phyloP scores from a whole-genome alignment of 2,888 invertebrate genomes.

The Lasioglossum malachurum region DNA sequence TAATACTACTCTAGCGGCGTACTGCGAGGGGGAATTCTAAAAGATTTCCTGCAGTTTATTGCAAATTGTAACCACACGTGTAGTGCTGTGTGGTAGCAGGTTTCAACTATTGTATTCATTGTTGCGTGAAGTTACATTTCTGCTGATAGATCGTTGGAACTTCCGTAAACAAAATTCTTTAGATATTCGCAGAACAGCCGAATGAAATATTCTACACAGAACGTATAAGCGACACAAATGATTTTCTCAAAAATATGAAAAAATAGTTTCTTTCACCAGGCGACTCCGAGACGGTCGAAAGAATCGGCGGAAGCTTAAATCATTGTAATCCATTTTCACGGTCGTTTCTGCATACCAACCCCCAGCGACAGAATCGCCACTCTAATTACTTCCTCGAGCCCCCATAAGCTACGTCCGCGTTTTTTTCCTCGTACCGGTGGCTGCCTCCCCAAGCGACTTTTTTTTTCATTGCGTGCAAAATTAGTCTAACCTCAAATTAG shows the following conservation, averaged over 20 bases:
- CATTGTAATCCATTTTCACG: constrained; percentile 74
- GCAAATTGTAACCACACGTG: background rate
- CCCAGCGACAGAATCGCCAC: constrained; percentile 34
- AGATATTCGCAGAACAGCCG: background rate
- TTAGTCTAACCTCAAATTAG: constrained; percentile 81
- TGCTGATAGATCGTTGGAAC: background rate
- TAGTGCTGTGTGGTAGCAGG: background rate
- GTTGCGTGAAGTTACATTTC: constrained; percentile 1
- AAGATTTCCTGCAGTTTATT: background rate
- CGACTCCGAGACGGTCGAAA: background rate
- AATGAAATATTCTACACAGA: background rate
- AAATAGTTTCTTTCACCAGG: background rate
- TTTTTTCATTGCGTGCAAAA: constrained; percentile 76
- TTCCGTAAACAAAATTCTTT: background rate
- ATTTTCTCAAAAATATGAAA: background rate
- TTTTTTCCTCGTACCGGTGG: constrained; percentile 13
- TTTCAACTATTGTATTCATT: constrained; percentile 49
- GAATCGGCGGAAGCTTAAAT: constrained; percentile 1
- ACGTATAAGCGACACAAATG: background rate
- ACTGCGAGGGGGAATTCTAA: background rate
- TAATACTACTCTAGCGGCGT: background rate
- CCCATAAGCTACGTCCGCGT: constrained; percentile 28
- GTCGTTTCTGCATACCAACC: constrained; percentile 31
- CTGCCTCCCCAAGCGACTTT: constrained; percentile 44
- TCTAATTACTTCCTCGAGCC: constrained; percentile 55